phyloP scores from a whole-genome alignment of 2,113 vertebrate genomes.

The Microtus montanus region DNA sequence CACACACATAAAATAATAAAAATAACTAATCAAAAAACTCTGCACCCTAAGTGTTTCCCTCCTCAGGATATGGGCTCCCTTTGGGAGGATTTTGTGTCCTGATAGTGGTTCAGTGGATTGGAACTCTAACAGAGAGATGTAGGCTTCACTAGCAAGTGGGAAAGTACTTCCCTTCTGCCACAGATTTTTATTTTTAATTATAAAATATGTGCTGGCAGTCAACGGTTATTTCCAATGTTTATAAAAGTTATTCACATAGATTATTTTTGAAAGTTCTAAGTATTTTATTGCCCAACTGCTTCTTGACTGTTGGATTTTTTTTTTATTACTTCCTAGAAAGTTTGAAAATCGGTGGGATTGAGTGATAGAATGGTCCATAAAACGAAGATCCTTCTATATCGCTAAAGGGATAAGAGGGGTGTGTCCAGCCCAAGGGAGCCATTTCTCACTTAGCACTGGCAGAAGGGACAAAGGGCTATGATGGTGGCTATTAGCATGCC shows the following conservation, averaged over 20 bases:
- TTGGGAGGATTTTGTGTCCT: background rate
- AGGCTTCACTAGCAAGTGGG: background rate
- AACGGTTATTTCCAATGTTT: constrained; percentile 20
- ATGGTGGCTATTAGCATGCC: background rate
- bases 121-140: background rate
- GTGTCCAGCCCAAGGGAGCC: background rate
- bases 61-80: background rate
- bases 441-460: background rate
- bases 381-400: background rate
- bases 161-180: background rate
- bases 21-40: background rate
- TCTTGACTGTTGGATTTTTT: constrained; percentile 35
- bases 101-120: background rate
- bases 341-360: constrained; percentile 22
- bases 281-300: constrained; percentile 53
- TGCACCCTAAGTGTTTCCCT: background rate
- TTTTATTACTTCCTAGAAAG: constrained; percentile 22
- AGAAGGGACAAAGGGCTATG: background rate
- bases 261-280: constrained; percentile 42
- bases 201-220: background rate
- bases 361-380: background rate
- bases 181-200: constrained; percentile 45
- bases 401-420: background rate
- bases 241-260: background rate
- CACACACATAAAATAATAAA: background rate